Evolutionary conservation across 2,888 invertebrate genomes (phyloP).

Genomic region (Xestia xanthographa): DNA sequence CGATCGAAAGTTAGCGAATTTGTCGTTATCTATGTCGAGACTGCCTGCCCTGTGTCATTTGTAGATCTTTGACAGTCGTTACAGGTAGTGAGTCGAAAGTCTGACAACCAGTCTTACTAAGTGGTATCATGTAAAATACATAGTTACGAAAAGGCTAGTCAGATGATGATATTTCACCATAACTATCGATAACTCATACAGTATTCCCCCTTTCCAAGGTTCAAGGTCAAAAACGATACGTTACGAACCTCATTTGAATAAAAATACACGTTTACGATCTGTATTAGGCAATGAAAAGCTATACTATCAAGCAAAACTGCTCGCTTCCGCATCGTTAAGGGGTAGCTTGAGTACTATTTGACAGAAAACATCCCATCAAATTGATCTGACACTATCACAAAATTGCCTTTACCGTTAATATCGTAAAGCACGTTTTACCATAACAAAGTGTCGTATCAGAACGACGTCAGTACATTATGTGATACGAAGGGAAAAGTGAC

Average conservation of each 20-base stretch:
- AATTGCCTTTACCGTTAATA: conserved; percentile 38
- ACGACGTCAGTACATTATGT: conserved; percentile 43
- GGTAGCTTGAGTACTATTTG: conserved; percentile 14
- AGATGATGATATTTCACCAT: too few species aligned
- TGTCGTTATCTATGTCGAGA: too few species aligned
- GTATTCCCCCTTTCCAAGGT: too few species aligned
- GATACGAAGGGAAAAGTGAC: conserved; percentile 47
- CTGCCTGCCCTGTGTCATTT: too few species aligned
- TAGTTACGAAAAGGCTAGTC: too few species aligned
- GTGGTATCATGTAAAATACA: too few species aligned
- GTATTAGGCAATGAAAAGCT: background rate
- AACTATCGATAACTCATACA: too few species aligned
- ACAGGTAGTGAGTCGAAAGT: too few species aligned
- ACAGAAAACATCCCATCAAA: conserved; percentile 43
- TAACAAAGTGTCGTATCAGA: conserved; percentile 43
- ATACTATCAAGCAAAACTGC: conserved; percentile 4
- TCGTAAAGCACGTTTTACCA: conserved; percentile 45
- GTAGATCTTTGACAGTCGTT: too few species aligned
- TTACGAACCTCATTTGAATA: background rate
- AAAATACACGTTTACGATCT: conserved; percentile 3
- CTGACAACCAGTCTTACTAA: too few species aligned
- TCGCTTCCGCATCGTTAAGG: conserved; percentile 7
- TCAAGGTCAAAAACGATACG: conserved; percentile 8
- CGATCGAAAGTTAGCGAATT: too few species aligned
- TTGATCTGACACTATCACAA: conserved; percentile 23